phyloP scores from a whole-genome alignment of 1,140 invertebrate genomes.

The Heliothis virescens region DNA sequence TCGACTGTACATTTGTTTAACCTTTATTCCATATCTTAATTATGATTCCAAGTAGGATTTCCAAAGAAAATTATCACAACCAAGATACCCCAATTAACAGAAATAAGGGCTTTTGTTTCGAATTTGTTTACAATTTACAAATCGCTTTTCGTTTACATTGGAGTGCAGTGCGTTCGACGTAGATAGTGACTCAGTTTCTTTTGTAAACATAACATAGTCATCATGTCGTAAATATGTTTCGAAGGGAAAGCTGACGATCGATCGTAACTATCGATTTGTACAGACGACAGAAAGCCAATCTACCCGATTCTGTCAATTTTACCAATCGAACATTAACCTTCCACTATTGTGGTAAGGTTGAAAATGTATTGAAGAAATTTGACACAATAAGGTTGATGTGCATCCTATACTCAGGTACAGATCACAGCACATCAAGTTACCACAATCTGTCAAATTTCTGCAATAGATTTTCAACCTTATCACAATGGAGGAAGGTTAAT shows the following conservation, averaged over 20 bases:
- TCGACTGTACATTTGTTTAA: no score
- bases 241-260: constrained; percentile 1
- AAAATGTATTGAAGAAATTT: no score
- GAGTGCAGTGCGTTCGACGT: neutral
- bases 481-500: no score
- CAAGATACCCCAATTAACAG: constrained; percentile 1
- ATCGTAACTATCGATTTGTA: neutral
- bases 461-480: no score
- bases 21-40: no score
- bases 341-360: no score
- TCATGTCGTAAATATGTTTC: neutral
- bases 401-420: no score
- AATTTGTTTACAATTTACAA: neutral
- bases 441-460: no score
- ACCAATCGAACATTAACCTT: no score
- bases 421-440: no score
- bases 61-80: constrained; percentile 20
- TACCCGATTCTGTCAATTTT: no score
- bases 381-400: no score
- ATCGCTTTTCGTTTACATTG: constrained; percentile 9
- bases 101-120: constrained; percentile 24
- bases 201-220: constrained; percentile 27
- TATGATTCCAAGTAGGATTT: neutral
- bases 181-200: neutral
- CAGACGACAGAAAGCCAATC: neutral